A percentile compares a stretch with the other conserved stretches of the same genome.
phyloP scores from a whole-genome alignment of 2,888 invertebrate species.

The Leptinotarsa juncta region DNA sequence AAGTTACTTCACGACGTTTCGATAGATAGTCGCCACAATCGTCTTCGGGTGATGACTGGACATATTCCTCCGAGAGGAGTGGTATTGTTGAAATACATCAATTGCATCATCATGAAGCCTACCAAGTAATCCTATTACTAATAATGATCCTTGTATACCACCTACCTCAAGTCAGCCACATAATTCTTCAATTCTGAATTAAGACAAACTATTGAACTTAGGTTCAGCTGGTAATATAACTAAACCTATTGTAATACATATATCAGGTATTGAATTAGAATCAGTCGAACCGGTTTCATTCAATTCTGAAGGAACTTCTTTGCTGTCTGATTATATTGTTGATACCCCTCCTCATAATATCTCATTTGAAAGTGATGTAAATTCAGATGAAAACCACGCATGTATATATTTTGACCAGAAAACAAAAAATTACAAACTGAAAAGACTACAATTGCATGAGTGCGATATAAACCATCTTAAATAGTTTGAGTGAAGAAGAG shows the following conservation, averaged over 20 bases:
- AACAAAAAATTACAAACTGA: slow-evolving; percentile 36
- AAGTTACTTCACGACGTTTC: no score
- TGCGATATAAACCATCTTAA: slow-evolving; percentile 35
- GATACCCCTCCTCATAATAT: slow-evolving; percentile 32
- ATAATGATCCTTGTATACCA: slow-evolving; percentile 36
- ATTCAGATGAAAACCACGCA: slow-evolving; percentile 20
- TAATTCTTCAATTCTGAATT: slow-evolving; percentile 23
- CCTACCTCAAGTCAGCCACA: slow-evolving; percentile 33
- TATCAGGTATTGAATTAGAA: slow-evolving; percentile 31
- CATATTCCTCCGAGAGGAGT: no score
- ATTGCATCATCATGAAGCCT: slow-evolving; percentile 11
- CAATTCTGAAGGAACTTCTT: slow-evolving; percentile 34
- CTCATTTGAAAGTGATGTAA: slow-evolving; percentile 36
- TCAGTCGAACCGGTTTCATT: slow-evolving; percentile 31
- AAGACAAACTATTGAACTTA: slow-evolving; percentile 32
- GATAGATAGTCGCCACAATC: no score
- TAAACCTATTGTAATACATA: slow-evolving; percentile 37
- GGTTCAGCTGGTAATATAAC: slow-evolving; percentile 36
- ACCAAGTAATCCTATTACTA: slow-evolving; percentile 33
- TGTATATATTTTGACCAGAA: slow-evolving; percentile 34
- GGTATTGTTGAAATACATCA: slow-evolving; percentile 2
- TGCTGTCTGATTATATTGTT: slow-evolving; percentile 28
- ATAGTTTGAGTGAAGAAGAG: slow-evolving; percentile 34
- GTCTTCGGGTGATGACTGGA: no score
- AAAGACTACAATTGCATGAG: slow-evolving; percentile 34